A percentile compares a stretch with the other conserved stretches of the same genome.
Evolutionary conservation across 2,113 vertebrate species (phyloP).

Genomic region (Dendropsophus ebraccatus): DNA sequence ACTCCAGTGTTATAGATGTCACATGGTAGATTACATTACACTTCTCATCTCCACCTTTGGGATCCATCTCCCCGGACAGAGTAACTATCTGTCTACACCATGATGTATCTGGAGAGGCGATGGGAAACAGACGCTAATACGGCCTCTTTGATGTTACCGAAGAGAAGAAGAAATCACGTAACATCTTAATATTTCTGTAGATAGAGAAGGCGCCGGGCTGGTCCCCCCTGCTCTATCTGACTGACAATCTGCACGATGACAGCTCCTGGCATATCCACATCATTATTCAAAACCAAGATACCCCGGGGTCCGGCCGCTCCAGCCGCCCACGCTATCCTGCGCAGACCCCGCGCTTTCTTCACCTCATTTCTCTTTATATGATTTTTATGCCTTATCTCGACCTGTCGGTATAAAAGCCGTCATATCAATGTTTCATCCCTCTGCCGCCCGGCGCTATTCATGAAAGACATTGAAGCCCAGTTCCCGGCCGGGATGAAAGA

Average conservation of each 20-base stretch:
- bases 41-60: too few relatives aligned
- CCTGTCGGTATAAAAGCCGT: conserved; percentile 7
- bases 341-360: neutral
- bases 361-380: conserved; percentile 10
- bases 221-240: neutral
- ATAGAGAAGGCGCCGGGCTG: neutral
- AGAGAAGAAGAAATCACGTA: neutral
- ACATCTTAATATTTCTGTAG: conserved; percentile 45
- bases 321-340: too few relatives aligned
- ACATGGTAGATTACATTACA: too few relatives aligned
- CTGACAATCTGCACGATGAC: conserved; percentile 14
- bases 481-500: conserved; percentile 2
- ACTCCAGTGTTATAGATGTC: too few relatives aligned
- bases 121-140: conserved; percentile 33
- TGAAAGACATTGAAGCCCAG: neutral
- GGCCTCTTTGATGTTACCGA: conserved; percentile 26
- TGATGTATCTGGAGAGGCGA: neutral
- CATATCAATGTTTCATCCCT: neutral
- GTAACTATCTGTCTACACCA: neutral
- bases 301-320: conserved; percentile 25
- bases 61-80: neutral
- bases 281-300: conserved; percentile 24
- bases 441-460: neutral
- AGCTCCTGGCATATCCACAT: neutral
- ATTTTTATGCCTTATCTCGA: conserved; percentile 5